Conservation (phyloP, 2,888 invertebrate genomes). For the Oasisia sp. region DNA sequence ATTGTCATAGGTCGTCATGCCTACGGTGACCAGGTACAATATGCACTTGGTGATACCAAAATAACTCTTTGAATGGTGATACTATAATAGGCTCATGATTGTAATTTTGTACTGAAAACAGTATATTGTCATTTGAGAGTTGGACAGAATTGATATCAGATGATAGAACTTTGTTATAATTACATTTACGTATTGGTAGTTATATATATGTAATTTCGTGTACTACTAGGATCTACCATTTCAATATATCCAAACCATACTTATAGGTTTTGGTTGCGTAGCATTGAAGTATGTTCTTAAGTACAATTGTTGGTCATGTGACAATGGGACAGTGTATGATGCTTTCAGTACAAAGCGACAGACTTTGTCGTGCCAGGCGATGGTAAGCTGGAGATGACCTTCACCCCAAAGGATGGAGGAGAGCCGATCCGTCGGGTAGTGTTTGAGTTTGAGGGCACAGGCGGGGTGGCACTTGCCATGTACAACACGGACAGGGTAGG, state of each 20-base stretch:
- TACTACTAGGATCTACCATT: no score
- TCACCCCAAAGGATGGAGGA: slow-evolving; percentile 74
- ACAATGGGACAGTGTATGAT: neutral
- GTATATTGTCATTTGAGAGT: neutral
- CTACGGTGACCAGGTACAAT: slow-evolving; percentile 82
- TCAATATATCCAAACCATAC: no score
- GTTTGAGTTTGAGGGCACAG: slow-evolving; percentile 79
- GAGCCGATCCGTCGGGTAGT: slow-evolving; percentile 78
- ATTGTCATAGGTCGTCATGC: slow-evolving; percentile 97
- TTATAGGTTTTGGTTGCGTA: no score
- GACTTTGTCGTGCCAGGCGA: slow-evolving; percentile 94
- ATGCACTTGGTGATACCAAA: neutral
- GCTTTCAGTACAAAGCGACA: slow-evolving; percentile 74
- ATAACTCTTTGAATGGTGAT: neutral
- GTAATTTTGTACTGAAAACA: no score
- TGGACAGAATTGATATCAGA: neutral
- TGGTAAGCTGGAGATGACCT: slow-evolving; percentile 87
- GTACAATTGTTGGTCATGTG: no score
- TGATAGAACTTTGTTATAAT: no score
- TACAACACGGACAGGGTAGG: slow-evolving; percentile 88
- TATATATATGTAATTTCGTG: no score
- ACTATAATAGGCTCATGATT: neutral
- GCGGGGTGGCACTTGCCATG: slow-evolving; percentile 93
- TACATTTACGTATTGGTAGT: no score
- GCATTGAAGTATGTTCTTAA: no score